Evolutionary conservation across 2,797 vertebrate species (phyloP).

Genomic region (Myotis myotis): DNA sequence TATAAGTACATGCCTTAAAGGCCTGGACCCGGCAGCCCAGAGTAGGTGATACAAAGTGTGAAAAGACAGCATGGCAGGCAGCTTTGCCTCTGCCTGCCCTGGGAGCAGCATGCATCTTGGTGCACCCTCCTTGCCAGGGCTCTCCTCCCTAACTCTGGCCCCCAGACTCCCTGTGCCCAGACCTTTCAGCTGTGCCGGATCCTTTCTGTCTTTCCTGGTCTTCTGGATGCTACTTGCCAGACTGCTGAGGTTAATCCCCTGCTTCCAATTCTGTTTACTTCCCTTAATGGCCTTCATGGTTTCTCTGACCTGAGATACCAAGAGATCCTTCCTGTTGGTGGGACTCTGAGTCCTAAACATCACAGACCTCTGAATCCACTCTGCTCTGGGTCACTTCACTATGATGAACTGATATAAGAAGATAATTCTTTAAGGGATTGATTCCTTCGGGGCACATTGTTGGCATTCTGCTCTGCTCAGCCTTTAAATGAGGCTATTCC

Average conservation of each 20-base stretch:
- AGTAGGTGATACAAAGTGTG: background rate
- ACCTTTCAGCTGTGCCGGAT: background rate
- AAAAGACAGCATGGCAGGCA: background rate
- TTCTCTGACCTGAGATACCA: background rate
- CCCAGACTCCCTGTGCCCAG: background rate
- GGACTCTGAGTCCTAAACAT: background rate
- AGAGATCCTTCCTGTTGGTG: background rate
- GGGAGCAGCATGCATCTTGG: background rate
- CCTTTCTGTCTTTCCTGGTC: background rate
- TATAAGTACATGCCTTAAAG: background rate
- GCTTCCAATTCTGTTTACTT: background rate
- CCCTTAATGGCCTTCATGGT: background rate
- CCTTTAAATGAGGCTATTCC: background rate
- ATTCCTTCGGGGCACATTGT: background rate
- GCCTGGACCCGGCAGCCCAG: background rate
- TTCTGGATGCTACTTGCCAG: background rate
- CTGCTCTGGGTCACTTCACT: background rate
- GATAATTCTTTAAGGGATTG: background rate
- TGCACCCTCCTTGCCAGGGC: rapidly evolving
- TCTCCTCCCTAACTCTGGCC: background rate
- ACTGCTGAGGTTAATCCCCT: background rate
- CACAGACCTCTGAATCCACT: background rate
- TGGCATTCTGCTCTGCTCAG: background rate
- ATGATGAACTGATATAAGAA: background rate
- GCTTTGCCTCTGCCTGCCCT: background rate